Conservation (phyloP, 2,113 vertebrate species). For the Vidua chalybeata region DNA sequence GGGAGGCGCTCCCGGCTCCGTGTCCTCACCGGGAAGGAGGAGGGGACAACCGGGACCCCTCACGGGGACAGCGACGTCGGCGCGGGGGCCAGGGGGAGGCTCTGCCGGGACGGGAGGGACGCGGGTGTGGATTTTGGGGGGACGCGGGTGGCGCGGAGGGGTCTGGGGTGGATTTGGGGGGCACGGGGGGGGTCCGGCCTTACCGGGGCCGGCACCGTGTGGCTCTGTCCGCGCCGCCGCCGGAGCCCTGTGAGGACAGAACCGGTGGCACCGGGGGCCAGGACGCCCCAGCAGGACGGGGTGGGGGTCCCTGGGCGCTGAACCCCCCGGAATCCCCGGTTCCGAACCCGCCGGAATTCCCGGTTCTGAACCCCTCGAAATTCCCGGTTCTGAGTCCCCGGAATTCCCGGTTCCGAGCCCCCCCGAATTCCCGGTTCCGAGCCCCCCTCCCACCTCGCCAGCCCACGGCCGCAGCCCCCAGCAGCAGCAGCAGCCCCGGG, state of each 20-base stretch:
- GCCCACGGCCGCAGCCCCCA: background rate
- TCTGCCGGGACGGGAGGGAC: background rate
- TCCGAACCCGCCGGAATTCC: no score
- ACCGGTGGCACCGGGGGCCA: no score
- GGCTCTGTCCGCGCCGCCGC: background rate
- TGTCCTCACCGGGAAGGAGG: no score
- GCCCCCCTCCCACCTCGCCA: background rate
- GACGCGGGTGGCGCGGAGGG: background rate
- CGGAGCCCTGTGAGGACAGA: background rate
- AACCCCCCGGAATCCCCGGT: background rate
- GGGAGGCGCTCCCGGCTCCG: no score
- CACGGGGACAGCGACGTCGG: no score
- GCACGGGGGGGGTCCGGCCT: background rate
- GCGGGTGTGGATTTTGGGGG: background rate
- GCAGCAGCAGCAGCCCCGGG: background rate
- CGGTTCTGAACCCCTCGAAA: no score
- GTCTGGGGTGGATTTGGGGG: background rate
- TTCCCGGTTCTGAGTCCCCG: no score
- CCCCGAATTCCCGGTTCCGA: background rate
- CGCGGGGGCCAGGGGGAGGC: background rate
- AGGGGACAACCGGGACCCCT: background rate
- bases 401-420: background rate
- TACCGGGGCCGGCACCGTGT: background rate
- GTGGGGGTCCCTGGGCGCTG: background rate
- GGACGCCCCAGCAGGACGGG: no score